Evolutionary conservation across 2,888 invertebrate species (phyloP), one percentile per base, ranked within the genome.

Genomic region (Gonocerus acuteangulatus): DNA sequence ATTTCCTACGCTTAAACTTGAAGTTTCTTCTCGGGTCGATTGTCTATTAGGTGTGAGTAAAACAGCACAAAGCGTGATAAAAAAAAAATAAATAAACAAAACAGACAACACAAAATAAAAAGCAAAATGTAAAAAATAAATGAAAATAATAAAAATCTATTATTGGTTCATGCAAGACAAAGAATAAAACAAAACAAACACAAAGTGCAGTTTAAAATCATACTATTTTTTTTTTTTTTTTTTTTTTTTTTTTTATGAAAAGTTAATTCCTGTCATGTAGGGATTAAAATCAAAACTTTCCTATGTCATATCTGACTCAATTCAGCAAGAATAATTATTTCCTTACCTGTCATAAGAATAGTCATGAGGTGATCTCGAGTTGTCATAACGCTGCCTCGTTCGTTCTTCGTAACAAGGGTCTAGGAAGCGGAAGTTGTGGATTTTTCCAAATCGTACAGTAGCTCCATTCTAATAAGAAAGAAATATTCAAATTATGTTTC

Each of bases 331-430:
- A 34, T 39, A 49, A 19, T 13, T 7, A 34, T 13, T 23, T 22
- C n/a, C n/a, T 34, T 73, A 89, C 89, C 89, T 87, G 77, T 90
- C 89, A 74, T 89, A 89, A 66, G 85, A 81, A 69, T 86, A 88
- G 64, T 76, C 76, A 63, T 74, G 69, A 7, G 72, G 70, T 70
- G 86, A 82, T 68, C 82, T 79, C 39, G 83, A 83, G 69, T 86
- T 85, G 49, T 87, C 84, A 63, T 87, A 82, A 71, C 87, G 84
- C 69, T 86, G 80, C 72, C 88, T 83, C 70, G 86, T 84, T 68
- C 88, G 79, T 68, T 84, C 87, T 75, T 90, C 90, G 66, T 87
- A 86, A 61, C 84, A 82, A 22, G 89, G 89, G 75, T 91, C 90
- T 70, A 89, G 80, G 77, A 89, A 90, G 69, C 89, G 82, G 77